A percentile compares a stretch with the other conserved stretches of the same genome.
Evolutionary conservation across 2,113 vertebrate genomes (phyloP).

Genomic region (cat (Felis catus)): F.catus_Fca126_mat1.0 CM031420.1:154057501-154058000

Average conservation of each 20-base stretch:
- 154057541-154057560: too few relatives aligned
- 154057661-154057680: not conserved
- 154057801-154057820: not conserved
- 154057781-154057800: not conserved
- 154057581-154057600: too few relatives aligned
- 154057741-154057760: not conserved
- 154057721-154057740: not conserved
- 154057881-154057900: not conserved
- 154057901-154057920: not conserved
- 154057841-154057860: not conserved
- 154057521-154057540: too few relatives aligned
- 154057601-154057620: constrained; percentile 21
- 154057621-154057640: not conserved
- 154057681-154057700: not conserved
- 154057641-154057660: not conserved
- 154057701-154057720: not conserved
- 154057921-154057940: not conserved
- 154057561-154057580: too few relatives aligned
- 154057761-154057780: not conserved
- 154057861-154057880: not conserved
- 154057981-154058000: not conserved
- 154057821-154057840: not conserved
- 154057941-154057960: not conserved
- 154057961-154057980: not conserved
- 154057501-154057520: too few relatives aligned